A percentile compares a stretch with the other conserved stretches of the same genome.
Evolutionary conservation across 1,140 invertebrate species (phyloP).

Genomic region (Sarcophaga bullata): DNA sequence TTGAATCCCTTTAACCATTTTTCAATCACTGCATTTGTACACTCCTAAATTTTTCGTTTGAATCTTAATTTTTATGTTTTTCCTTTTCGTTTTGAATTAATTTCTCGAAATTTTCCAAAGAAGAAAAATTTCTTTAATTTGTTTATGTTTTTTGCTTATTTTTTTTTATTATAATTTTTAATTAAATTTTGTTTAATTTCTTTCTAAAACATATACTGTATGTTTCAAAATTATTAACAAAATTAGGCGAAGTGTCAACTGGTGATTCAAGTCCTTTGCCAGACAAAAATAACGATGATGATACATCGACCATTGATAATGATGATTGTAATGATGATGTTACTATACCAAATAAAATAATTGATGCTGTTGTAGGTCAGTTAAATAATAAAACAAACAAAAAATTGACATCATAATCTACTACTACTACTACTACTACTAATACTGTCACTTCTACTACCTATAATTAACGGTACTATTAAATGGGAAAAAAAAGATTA

Average conservation of each 20-base stretch:
- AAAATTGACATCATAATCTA: neutral
- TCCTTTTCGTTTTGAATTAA: neutral
- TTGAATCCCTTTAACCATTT: conserved; percentile 15
- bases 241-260: conserved; percentile 74
- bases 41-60: neutral
- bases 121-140: neutral
- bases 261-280: conserved; percentile 75
- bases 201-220: conserved; percentile 30
- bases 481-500: neutral
- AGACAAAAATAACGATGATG: conserved; percentile 76
- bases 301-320: conserved; percentile 70
- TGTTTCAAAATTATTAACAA: conserved; percentile 40
- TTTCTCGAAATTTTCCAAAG: conserved; percentile 13
- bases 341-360: conserved; percentile 65
- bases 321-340: conserved; percentile 68
- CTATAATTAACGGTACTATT: neutral
- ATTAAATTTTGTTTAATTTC: conserved; percentile 40
- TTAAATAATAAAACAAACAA: conserved; percentile 53
- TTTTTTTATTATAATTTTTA: conserved; percentile 34
- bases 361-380: conserved; percentile 72
- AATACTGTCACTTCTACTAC: neutral
- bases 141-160: conserved; percentile 1
- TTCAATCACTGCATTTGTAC: conserved; percentile 27
- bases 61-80: conserved; percentile 31
- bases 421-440: conserved; percentile 3